These are phyloP conservation scores for Hyposmocoma kahamanoa DNA, from an alignment of 1,140 invertebrate genomes.

Conservation along the genomic window DNA sequence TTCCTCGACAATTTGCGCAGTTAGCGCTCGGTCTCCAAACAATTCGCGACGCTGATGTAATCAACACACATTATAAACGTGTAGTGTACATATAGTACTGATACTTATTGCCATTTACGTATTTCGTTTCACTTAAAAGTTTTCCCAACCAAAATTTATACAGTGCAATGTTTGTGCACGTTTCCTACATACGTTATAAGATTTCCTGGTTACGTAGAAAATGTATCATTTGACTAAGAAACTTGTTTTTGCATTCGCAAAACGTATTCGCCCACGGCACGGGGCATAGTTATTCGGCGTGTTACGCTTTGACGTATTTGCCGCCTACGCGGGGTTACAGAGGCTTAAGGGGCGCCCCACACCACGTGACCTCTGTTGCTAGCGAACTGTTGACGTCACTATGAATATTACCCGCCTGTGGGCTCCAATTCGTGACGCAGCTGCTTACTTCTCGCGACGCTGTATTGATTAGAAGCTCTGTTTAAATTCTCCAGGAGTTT, in stretches of 20 bases:
- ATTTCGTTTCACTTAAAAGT: too few species aligned
- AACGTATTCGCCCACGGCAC: conserved; percentile 20
- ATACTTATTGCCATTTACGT: too few species aligned
- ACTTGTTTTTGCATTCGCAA: conserved; percentile 20
- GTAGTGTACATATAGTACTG: too few species aligned
- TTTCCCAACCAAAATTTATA: too few species aligned
- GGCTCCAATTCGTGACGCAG: conserved; percentile 17
- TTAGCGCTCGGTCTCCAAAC: conserved; percentile 14
- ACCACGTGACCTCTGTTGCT: conserved; percentile 29
- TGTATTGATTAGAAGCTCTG: conserved; percentile 20
- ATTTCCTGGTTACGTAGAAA: too few species aligned
- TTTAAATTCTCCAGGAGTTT: conserved; percentile 24
- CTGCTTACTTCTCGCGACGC: too few species aligned
- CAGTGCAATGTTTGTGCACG: too few species aligned
- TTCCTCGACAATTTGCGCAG: conserved; percentile 57
- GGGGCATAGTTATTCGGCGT: conserved; percentile 11
- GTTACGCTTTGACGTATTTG: conserved; percentile 20
- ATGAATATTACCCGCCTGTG: conserved; percentile 9
- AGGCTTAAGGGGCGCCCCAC: conserved; percentile 6
- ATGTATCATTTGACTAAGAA: neutral
- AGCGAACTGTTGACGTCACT: conserved; percentile 37
- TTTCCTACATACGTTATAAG: too few species aligned
- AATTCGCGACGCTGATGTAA: conserved; percentile 38
- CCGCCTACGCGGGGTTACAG: conserved; percentile 26
- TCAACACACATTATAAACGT: conserved; percentile 11